Evolutionary conservation across 2,888 invertebrate species (phyloP), one percentile per base, ranked within the genome.

Genomic region (Caenorhabditis sp.): DNA sequence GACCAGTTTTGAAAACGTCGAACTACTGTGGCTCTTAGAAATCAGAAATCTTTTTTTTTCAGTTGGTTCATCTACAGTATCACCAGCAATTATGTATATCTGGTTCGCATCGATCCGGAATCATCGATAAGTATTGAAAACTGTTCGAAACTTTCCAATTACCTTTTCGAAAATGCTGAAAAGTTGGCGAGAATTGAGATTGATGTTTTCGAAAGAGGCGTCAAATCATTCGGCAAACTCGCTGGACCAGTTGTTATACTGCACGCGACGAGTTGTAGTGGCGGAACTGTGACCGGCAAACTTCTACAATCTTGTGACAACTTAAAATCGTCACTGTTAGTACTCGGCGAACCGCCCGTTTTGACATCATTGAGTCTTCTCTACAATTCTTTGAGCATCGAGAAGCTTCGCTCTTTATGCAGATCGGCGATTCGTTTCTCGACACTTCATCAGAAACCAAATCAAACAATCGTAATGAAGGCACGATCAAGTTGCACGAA

Each of bases 11-110:
- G n/a, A n/a, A n/a, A n/a, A n/a, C n/a, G n/a, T n/a, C n/a, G n/a
- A n/a, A n/a, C n/a, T n/a, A n/a, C n/a, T n/a, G n/a, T n/a, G n/a
- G n/a, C n/a, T n/a, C n/a, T n/a, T n/a, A n/a, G n/a, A n/a, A n/a
- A n/a, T n/a, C n/a, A n/a, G n/a, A n/a, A n/a, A n/a, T n/a, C 3
- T 26, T 59, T 6, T 58, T 12, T 19, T 65, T 75, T 21, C 58
- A 78, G 78, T 21, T 78, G 78, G 78, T 73, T 71, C 58, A 76
- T 78, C 57, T 76, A 78, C 58, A 64, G 37, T 43, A 74, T 78
- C 23, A 74, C 70, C 12, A 69, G 71, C 6, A 57, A 66, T 26
- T 78, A 76, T 26, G 61, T 78, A 24, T 78, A 78, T 43, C 59
- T 78, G 10, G 71, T 70, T 1, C 62, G 64, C 53, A 27, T 69